A percentile compares a stretch with the other conserved stretches of the same genome.
Conservation (phyloP, 2,113 vertebrate species). For the Oncorhynchus nerka region DNA sequence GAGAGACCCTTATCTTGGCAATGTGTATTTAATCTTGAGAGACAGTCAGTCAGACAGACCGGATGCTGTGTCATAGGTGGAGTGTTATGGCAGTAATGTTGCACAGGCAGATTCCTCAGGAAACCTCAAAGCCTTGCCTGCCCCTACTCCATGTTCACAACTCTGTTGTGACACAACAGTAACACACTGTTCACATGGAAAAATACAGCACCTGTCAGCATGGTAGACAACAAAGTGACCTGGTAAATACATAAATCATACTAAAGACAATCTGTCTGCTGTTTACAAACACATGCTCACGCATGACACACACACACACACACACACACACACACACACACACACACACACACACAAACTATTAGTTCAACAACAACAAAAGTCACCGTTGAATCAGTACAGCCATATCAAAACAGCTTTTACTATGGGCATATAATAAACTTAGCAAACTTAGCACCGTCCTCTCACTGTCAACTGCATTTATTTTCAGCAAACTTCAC, state of each 20-base stretch:
- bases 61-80: background rate
- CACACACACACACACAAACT: conserved; percentile 4
- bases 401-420: background rate
- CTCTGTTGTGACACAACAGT: conserved; percentile 15
- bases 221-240: conserved; percentile 46
- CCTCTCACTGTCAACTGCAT: too few relatives aligned
- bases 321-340: background rate
- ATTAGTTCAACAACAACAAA: background rate
- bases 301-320: too few relatives aligned
- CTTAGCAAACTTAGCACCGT: too few relatives aligned
- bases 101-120: conserved; percentile 51
- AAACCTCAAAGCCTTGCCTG: conserved; percentile 5
- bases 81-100: conserved; percentile 52
- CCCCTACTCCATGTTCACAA: background rate
- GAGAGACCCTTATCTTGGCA: background rate
- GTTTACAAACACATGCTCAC: too few relatives aligned
- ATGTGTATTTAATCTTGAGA: background rate
- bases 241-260: conserved; percentile 59
- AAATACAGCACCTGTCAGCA: conserved; percentile 22
- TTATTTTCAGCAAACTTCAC: too few relatives aligned
- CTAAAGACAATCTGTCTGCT: background rate
- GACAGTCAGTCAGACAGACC: background rate
- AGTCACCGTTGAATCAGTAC: background rate
- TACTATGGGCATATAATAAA: background rate
- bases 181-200: background rate